Percentiles rank a stretch among this genome's conserved stretches.
Evolutionary conservation across 35 echinoderm and acorn worm genomes (phyloP).

Genomic region (Heliocidaris tuberculata): DNA sequence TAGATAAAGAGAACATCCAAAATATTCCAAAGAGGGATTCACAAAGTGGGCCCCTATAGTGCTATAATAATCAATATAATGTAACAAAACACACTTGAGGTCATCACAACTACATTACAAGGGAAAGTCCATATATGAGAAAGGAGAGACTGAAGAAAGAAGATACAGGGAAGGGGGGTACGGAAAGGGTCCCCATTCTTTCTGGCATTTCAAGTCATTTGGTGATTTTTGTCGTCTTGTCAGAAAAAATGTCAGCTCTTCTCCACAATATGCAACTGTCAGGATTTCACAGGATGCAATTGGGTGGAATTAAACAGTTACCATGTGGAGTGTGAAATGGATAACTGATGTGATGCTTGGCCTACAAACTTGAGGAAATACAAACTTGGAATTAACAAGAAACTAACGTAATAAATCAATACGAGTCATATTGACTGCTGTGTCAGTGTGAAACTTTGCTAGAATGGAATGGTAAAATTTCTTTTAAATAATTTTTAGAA

Average conservation of each 20-base stretch:
- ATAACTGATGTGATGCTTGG: background rate
- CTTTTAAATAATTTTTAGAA: too few species aligned
- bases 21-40: too few species aligned
- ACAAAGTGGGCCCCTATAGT: too few species aligned
- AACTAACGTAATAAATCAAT: too few species aligned
- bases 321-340: background rate
- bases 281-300: background rate
- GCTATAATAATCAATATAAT: too few species aligned
- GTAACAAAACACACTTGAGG: too few species aligned
- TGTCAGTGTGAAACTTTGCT: too few species aligned
- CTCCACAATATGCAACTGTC: background rate
- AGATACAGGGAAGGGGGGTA: background rate
- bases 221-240: background rate
- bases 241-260: background rate
- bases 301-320: background rate
- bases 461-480: background rate
- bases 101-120: background rate
- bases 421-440: too few species aligned
- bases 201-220: background rate
- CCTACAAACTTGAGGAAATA: background rate
- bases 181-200: background rate
- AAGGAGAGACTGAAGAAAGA: background rate
- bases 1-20: too few species aligned
- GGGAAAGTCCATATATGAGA: background rate
- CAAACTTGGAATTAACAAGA: too few species aligned